phyloP scores from a whole-genome alignment of 2,888 invertebrate genomes.

The Aricia artaxerxes region DNA sequence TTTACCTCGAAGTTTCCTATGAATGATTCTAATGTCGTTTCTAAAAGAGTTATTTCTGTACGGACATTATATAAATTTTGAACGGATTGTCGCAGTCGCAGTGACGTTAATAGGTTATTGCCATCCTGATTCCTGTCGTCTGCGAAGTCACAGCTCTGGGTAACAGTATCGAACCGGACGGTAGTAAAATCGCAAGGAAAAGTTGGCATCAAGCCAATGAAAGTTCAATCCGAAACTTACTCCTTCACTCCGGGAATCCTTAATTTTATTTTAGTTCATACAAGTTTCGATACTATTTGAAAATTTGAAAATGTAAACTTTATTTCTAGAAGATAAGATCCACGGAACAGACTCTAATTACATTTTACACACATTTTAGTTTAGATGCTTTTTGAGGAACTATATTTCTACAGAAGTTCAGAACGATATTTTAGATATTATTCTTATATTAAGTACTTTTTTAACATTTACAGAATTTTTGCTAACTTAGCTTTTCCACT shows the following conservation, averaged over 20 bases:
- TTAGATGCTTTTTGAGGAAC: no score
- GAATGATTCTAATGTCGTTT: neutral
- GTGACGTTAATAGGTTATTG: constrained; percentile 62
- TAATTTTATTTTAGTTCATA: neutral
- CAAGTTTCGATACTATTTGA: neutral
- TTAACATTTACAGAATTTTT: neutral
- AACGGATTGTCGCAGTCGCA: neutral
- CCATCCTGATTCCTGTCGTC: constrained; percentile 53
- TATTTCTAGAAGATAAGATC: neutral
- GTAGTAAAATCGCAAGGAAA: constrained; percentile 69
- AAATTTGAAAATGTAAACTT: neutral
- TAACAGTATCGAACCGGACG: constrained; percentile 56
- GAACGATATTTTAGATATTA: no score
- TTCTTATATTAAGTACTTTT: no score
- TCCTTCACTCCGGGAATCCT: constrained; percentile 53
- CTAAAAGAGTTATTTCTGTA: neutral
- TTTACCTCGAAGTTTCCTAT: no score
- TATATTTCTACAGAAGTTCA: no score
- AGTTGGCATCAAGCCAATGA: constrained; percentile 57
- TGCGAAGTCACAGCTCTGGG: constrained; percentile 51
- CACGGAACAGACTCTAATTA: neutral
- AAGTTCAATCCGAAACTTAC: constrained; percentile 59
- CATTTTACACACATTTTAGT: no score
- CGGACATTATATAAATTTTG: neutral
- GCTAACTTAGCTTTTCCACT: constrained; percentile 5